Conservation (phyloP, 2,797 vertebrate genomes). For the Allobates femoralis region DNA sequence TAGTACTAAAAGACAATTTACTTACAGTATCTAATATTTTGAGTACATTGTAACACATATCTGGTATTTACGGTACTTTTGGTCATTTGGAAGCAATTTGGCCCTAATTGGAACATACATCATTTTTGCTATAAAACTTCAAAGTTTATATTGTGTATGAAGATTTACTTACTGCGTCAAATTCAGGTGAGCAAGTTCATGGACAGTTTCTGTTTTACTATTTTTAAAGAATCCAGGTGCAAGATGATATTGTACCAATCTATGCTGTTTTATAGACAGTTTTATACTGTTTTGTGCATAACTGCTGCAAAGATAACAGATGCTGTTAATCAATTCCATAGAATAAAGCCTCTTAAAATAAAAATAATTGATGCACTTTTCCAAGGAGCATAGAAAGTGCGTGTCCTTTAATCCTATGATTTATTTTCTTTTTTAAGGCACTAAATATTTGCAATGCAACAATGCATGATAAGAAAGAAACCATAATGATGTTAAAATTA, state of each 20-base stretch:
- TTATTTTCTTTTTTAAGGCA: not conserved
- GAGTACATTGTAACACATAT: not conserved
- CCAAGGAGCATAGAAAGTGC: not conserved
- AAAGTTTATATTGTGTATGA: not conserved
- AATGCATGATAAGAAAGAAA: not conserved
- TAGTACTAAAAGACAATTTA: constrained; percentile 7
- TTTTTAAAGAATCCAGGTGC: not conserved
- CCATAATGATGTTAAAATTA: not conserved
- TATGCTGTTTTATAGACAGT: not conserved
- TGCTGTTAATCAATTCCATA: not conserved
- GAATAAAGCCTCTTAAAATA: not conserved
- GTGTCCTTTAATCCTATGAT: not conserved
- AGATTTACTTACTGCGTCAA: not conserved
- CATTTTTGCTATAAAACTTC: constrained; percentile 22
- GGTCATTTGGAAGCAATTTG: constrained; percentile 31
- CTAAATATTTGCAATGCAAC: not conserved
- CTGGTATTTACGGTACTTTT: constrained; percentile 30
- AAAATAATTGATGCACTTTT: not conserved
- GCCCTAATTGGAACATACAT: not conserved
- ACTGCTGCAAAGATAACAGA: constrained; percentile 2
- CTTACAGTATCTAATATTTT: not conserved
- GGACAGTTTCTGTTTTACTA: not conserved
- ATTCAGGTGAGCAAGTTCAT: not conserved
- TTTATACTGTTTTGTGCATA: constrained; percentile 6
- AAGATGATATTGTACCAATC: not conserved